A percentile compares a stretch with the other conserved stretches of the same genome.
These are phyloP conservation scores for Ophioderma brevispina DNA, from an alignment of 35 echinoderm and acorn worm species.

Conservation along the genomic window DNA sequence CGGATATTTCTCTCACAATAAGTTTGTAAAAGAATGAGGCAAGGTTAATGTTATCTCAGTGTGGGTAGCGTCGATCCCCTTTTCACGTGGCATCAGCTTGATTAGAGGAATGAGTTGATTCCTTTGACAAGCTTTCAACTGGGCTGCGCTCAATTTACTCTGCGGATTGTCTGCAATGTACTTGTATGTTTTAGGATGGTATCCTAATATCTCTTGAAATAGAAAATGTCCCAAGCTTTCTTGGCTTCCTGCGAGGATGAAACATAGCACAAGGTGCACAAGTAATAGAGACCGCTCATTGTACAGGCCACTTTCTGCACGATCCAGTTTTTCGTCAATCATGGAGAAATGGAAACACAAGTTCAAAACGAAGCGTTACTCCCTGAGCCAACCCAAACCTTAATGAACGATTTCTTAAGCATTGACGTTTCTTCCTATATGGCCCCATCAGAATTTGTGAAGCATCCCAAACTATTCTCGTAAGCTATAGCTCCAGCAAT, in stretches of 20 bases:
- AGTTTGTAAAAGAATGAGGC: slow-evolving; percentile 59
- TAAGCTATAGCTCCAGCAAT: slow-evolving; percentile 35
- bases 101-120: slow-evolving; percentile 13
- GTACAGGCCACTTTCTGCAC: slow-evolving; percentile 26
- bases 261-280: slow-evolving; percentile 37
- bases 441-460: background rate
- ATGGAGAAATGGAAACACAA: slow-evolving; percentile 32
- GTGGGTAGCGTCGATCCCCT: slow-evolving; percentile 39
- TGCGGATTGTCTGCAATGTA: too few relatives aligned
- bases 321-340: slow-evolving; percentile 60
- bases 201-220: too few relatives aligned
- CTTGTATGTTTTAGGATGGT: too few relatives aligned
- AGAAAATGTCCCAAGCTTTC: slow-evolving; percentile 15
- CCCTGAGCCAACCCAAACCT: background rate
- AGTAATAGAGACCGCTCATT: slow-evolving; percentile 23
- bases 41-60: slow-evolving; percentile 68
- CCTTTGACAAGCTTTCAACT: slow-evolving; percentile 31
- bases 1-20: slow-evolving; percentile 31
- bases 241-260: too few relatives aligned
- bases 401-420: background rate
- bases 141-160: too few relatives aligned
- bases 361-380: background rate
- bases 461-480: slow-evolving; percentile 32
- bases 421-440: background rate
- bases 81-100: background rate